Percentiles rank a stretch among this genome's conserved stretches.
phyloP scores from a whole-genome alignment of 2,888 invertebrate genomes.

The Agrilus mali region DNA sequence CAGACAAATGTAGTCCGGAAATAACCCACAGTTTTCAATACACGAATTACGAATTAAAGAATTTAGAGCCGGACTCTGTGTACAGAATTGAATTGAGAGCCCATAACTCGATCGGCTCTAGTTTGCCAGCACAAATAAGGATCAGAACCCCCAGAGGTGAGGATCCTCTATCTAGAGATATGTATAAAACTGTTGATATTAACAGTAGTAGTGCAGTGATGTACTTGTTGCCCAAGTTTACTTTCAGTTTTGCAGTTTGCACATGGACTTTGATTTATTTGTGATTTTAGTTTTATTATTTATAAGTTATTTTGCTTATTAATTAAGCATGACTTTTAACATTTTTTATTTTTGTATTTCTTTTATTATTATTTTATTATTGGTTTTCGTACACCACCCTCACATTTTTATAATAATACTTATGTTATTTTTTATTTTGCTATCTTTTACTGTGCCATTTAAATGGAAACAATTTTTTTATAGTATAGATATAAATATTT shows the following conservation, averaged over 20 bases:
- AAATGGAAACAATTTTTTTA: too few relatives aligned
- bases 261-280: conserved; percentile 5
- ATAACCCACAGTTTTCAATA: conserved; percentile 50
- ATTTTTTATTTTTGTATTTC: too few relatives aligned
- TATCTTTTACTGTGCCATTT: too few relatives aligned
- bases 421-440: too few relatives aligned
- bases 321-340: too few relatives aligned
- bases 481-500: too few relatives aligned
- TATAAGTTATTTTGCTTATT: conserved; percentile 1
- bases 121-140: conserved; percentile 62
- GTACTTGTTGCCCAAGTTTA: background rate
- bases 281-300: conserved; percentile 5
- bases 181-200: conserved; percentile 9
- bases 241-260: conserved; percentile 5
- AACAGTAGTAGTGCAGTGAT: conserved; percentile 5
- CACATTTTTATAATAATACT: too few relatives aligned
- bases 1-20: conserved; percentile 40
- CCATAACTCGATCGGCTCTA: conserved; percentile 74
- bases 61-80: conserved; percentile 62
- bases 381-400: too few relatives aligned
- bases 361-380: too few relatives aligned
- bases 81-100: conserved; percentile 78
- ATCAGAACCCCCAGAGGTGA: conserved; percentile 84
- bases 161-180: conserved; percentile 28
- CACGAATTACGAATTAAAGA: conserved; percentile 52